Conservation (phyloP, 2,797 vertebrate species). For the Leptatherina wallacei region DNA sequence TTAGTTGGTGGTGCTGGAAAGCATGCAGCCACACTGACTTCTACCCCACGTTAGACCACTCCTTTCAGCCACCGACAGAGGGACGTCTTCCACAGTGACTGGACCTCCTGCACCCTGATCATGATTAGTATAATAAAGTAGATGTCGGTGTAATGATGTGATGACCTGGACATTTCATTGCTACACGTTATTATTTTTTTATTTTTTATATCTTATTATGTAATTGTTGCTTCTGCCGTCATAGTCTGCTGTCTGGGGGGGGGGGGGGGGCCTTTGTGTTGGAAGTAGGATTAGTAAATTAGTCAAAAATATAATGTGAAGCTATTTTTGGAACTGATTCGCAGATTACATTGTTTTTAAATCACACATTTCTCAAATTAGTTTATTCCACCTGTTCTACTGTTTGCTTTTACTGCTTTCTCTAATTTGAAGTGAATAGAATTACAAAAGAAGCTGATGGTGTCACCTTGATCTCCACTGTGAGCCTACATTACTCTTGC, state of each 20-base stretch:
- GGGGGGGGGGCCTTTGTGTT: neutral
- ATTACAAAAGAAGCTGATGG: neutral
- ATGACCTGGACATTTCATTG: conserved; percentile 3
- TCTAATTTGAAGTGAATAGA: neutral
- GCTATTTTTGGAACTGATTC: neutral
- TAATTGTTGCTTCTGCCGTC: neutral
- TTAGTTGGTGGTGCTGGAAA: conserved; percentile 51
- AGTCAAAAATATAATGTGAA: neutral
- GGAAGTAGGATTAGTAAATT: neutral
- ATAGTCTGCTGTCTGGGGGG: neutral
- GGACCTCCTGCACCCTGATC: conserved; percentile 22
- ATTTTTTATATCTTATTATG: neutral
- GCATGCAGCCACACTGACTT: conserved; percentile 46
- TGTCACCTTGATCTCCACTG: neutral
- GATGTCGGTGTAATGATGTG: neutral
- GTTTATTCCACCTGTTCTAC: neutral
- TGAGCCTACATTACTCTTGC: neutral
- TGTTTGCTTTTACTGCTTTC: neutral
- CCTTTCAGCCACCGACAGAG: conserved; percentile 64
- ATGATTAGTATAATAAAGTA: conserved; percentile 1
- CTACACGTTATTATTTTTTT: neutral
- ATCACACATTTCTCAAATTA: neutral
- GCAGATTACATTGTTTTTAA: neutral
- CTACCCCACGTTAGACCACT: conserved; percentile 59
- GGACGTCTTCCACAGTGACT: conserved; percentile 52